Evolutionary conservation across 2,113 vertebrate species (phyloP).

Genomic region (Ammodytes dubius): DNA sequence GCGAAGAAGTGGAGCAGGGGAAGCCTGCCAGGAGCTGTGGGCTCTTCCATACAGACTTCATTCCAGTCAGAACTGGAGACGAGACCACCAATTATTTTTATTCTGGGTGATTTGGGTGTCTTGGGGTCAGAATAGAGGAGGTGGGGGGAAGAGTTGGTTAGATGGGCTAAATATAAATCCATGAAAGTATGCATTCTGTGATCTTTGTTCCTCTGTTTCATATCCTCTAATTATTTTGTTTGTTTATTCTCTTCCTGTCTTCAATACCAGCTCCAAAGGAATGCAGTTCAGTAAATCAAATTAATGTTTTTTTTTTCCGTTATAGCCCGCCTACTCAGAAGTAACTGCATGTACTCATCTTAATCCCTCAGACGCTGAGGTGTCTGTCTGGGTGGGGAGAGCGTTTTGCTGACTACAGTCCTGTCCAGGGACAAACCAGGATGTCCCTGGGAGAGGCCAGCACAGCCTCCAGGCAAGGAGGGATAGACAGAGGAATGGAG

Average conservation of each 20-base stretch:
- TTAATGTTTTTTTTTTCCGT: slow-evolving; percentile 13
- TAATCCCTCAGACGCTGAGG: slow-evolving; percentile 15
- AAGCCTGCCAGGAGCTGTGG: slow-evolving; percentile 61
- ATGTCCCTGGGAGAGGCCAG: slow-evolving; percentile 54
- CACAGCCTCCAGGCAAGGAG: slow-evolving; percentile 42
- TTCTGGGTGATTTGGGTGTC: slow-evolving; percentile 75
- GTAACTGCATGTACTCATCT: slow-evolving; percentile 9
- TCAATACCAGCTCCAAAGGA: background rate
- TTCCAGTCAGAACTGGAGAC: slow-evolving; percentile 71
- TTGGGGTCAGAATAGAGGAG: slow-evolving; percentile 63
- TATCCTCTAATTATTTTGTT: background rate
- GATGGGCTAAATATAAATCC: slow-evolving; percentile 68
- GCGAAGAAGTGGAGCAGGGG: background rate
- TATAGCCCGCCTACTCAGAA: background rate
- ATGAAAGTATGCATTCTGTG: slow-evolving; percentile 53
- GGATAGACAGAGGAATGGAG: slow-evolving; percentile 46
- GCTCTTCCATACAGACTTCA: slow-evolving; percentile 63
- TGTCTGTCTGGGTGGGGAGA: slow-evolving; percentile 38
- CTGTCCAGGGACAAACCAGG: slow-evolving; percentile 51
- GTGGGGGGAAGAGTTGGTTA: slow-evolving; percentile 51
- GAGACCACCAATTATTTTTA: slow-evolving; percentile 81
- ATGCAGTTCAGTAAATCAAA: slow-evolving; percentile 12
- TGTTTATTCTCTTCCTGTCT: slow-evolving; percentile 7
- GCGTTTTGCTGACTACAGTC: slow-evolving; percentile 32
- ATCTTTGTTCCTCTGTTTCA: slow-evolving; percentile 18